These are phyloP conservation scores for Orthosia gothica DNA, from an alignment of 2,888 invertebrate species.

Conservation along the genomic window DNA sequence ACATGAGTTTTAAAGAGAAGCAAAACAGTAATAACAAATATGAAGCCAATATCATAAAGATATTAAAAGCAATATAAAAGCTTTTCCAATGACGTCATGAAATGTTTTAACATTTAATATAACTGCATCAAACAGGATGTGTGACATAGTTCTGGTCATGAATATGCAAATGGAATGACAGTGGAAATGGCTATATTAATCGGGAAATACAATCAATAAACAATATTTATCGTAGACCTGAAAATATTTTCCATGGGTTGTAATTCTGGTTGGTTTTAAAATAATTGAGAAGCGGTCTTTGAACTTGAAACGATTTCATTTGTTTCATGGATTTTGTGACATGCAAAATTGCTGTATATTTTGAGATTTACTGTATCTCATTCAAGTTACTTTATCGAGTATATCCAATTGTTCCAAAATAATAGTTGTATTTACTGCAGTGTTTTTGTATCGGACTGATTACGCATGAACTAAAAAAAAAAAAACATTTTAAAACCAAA, in stretches of 20 bases:
- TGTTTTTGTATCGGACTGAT: no score
- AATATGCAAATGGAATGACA: constrained; percentile 26
- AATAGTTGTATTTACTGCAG: no score
- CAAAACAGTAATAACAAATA: not conserved
- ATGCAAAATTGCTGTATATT: not conserved
- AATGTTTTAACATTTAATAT: constrained; percentile 16
- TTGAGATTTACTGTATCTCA: not conserved
- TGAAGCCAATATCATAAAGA: not conserved
- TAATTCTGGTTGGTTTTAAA: constrained; percentile 3
- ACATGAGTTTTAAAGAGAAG: not conserved
- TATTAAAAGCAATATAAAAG: constrained; percentile 25
- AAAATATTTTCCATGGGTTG: constrained; percentile 15
- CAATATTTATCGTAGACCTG: not conserved
- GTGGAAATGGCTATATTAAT: constrained; percentile 13
- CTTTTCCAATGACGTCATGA: constrained; percentile 10
- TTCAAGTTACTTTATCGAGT: not conserved
- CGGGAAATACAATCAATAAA: constrained; percentile 16
- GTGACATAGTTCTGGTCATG: constrained; percentile 43
- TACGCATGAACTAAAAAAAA: no score
- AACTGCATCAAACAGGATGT: constrained; percentile 28
- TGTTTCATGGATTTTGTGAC: not conserved
- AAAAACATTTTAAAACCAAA: constrained; percentile 19
- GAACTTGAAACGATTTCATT: not conserved
- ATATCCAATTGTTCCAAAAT: not conserved
- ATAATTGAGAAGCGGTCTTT: not conserved